Base-by-base conservation (phyloP, 2,113 vertebrate genomes). In the Macquaria ambigua region DNA sequence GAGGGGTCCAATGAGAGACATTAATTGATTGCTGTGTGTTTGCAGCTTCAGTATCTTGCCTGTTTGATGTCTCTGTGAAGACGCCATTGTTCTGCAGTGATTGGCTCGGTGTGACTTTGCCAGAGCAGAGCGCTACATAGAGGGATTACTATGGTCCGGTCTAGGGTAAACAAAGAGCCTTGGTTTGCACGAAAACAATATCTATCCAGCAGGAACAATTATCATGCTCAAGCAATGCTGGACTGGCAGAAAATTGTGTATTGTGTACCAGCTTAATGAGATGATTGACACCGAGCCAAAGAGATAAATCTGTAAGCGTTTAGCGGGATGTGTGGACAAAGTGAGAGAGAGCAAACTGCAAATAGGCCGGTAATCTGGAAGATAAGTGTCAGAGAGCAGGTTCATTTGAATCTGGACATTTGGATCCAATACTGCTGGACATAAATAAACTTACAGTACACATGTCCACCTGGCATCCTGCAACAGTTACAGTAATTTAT, bases 191-290 rank as follows among this genome's bases (percentile, higher is more conserved):
- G 25, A 68, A 76, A 84, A 80, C 63, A 86, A 70, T 81, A 83
- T 84, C 76, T 71, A 48, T 64, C 69, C 53, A 74, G 28, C 67
- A 83, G 80, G 71, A 88, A 69, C 74, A 83, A 92, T 91, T 74
- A 87, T 72, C 63, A 77, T 56, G 62, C 78, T 82, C 52, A 66
- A 68, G 79, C 71, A 79, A 79, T 6, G 50, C 67, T 28, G 48
- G 71, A 79, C 46, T 34, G 14, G 11, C 43, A 61, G 77, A 80
- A 84, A 78, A 83, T 72, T 20, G 46, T 61, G 69, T 69, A 87
- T 86, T 84, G 69, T 81, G 83, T 31, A 43, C 6, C 39, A 9
- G 70, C 62, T 79, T 87, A 92, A 93, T 86, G 62, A 87, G 77
- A 90, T 75, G 84, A 89, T 75, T 43, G 21, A 72, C 79, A 82